Evolutionary conservation across 2,797 vertebrate species (phyloP).

Genomic region (Calcarius lapponicus): DNA sequence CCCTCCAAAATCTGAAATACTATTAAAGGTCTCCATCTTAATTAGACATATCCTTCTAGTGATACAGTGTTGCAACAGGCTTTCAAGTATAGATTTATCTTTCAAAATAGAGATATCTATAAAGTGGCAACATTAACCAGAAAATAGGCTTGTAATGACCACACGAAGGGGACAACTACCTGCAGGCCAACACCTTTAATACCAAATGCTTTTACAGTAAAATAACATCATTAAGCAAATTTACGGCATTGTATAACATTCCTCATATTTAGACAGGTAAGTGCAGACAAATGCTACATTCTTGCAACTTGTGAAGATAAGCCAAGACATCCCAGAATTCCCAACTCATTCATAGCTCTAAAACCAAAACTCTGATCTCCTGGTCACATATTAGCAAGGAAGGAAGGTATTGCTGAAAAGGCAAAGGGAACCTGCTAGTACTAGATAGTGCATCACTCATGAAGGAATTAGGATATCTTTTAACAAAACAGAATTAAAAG

Average conservation of each 20-base stretch:
- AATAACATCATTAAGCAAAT: background rate
- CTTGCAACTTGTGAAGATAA: background rate
- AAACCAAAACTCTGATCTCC: background rate
- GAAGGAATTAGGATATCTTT: background rate
- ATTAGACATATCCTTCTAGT: background rate
- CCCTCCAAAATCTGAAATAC: background rate
- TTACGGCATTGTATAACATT: background rate
- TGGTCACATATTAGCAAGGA: background rate
- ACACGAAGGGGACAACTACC: background rate
- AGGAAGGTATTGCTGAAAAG: background rate
- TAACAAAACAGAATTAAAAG: background rate
- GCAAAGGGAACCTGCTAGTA: background rate
- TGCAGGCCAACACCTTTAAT: background rate
- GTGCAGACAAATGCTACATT: background rate
- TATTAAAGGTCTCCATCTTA: background rate
- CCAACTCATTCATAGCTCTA: background rate
- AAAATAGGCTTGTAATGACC: fast-evolving
- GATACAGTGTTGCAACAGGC: background rate
- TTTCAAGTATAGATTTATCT: background rate
- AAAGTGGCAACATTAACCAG: background rate
- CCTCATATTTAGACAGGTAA: background rate
- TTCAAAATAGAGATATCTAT: background rate
- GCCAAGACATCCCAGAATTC: background rate
- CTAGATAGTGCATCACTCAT: background rate
- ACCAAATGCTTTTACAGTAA: background rate